Evolutionary conservation across 2,888 invertebrate species (phyloP), one percentile per base, ranked within the genome.

Genomic region (Minunthozetes semirufus): DNA sequence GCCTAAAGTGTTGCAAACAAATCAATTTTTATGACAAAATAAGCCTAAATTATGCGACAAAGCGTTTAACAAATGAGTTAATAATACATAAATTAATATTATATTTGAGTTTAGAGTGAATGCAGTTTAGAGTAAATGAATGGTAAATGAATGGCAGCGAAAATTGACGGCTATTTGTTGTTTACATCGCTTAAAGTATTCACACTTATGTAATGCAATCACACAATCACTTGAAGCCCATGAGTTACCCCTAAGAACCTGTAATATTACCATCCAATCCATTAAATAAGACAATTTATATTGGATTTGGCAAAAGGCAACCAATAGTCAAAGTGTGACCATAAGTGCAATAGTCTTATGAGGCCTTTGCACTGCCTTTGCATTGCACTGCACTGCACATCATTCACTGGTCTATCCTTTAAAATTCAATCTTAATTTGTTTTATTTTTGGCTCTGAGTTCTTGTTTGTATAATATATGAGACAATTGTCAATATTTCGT

Each of bases 401-500:
- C n/a, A 61, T 15, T 33, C 17, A 15, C 33, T 66, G 17, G 33
- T 15, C 46, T 70, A 70, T 70, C 46, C 48, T 70, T 70, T 70
- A 46, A 15, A 46, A 70, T 48, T 42, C 25, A 70, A 19, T 70
- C 46, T 70, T 70, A 9, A 70, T 70, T 70, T 46, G 70, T 70
- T 70, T 70, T 70, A 46, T 70, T 70, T 70, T 46, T 48, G 25
- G 70, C 68, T 19, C 42, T 68, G 22, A 25, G 70, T 46, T 46
- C 46, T 70, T 70, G 27, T 70, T 70, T 70, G 70, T 70, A 70
- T 70, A 48, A 70, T 70, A 70, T 70, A 70, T 70, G 70, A 70
- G 70, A 70, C 70, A 70, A 70, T 70, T 70, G 70, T 70, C 70
- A 70, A 70, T 70, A 70, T 70, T 70, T 70, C 70, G 70, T 70